Base-by-base conservation (phyloP, 2,888 invertebrate genomes). In the Tanytarsus gracilentus region DNA sequence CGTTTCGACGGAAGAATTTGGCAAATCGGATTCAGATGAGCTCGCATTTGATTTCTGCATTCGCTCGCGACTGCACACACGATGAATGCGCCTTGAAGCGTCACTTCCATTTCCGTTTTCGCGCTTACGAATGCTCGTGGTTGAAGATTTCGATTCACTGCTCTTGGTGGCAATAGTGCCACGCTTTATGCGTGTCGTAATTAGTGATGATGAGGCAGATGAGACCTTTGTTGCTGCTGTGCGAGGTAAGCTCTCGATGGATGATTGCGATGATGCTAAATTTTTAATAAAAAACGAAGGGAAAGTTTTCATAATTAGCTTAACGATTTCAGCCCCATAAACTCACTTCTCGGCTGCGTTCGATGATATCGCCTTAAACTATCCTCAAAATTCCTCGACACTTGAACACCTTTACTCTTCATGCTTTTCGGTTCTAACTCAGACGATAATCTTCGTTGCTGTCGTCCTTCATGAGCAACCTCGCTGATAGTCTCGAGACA, bases 31-130 rank as follows among this genome's bases (percentile, higher is more conserved):
- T 66, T 78, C 78, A 0, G 78, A 78, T 14, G 77, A 77, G 64
- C 77, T 77, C 14, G 75, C 76, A 63, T 75, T 75, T 2, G 73
- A 72, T 63, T 75, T 75, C 16, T 76, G 67, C 30, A 75, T 66
- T 48, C 74, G 75, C 65, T 78, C 78, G 63, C 77, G 69, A 64
- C 77, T 78, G 62, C 73, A 76, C 6, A 77, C 77, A 58, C 77
- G 68, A 64, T 77, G 77, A 33, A 78, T 64, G 59, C 77, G 66
- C 33, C 48, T 58, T 29, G 58, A 29, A 29, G 30, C 44, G 21
- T 58, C 58, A 29, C 29, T 48, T 11, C 7, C 27, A 23, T 2
- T 36, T 27, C 58, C 58, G 33, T 48, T 58, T 48, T 26, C 48
- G 21, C 48, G 58, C 21, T 55, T 55, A 5, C 25, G 27, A 27